These are phyloP conservation scores for Silvanus unidentatus DNA, from an alignment of 2,888 invertebrate species.

Conservation along the genomic window DNA sequence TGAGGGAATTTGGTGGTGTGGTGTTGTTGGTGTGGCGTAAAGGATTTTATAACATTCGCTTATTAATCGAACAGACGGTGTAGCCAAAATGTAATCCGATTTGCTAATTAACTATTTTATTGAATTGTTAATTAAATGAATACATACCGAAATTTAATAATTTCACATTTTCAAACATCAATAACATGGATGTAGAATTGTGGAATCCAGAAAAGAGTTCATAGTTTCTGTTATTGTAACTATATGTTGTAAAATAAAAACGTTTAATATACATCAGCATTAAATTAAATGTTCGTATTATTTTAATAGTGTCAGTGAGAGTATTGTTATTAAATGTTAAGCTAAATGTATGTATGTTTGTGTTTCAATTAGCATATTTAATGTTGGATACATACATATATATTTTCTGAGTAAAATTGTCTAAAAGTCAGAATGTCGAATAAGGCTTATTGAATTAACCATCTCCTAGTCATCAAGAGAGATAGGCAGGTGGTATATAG, in stretches of 20 bases:
- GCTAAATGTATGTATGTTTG: slow-evolving; percentile 16
- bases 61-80: slow-evolving; percentile 6
- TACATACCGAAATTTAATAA: slow-evolving; percentile 1
- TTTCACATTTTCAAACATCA: not conserved
- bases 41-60: slow-evolving; percentile 6
- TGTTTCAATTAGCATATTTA: slow-evolving; percentile 29
- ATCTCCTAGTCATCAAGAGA: too few species aligned
- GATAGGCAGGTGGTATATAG: too few species aligned
- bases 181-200: too few species aligned
- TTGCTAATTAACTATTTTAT: slow-evolving; percentile 8
- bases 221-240: too few species aligned
- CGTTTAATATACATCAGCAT: too few species aligned
- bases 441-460: slow-evolving; percentile 33
- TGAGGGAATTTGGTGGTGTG: too few species aligned
- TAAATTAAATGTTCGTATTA: too few species aligned
- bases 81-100: slow-evolving; percentile 7
- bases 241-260: too few species aligned
- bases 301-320: too few species aligned
- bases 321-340: too few species aligned
- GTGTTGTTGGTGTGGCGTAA: not conserved
- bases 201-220: too few species aligned
- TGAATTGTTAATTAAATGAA: slow-evolving; percentile 7
- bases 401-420: slow-evolving; percentile 23
- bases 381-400: slow-evolving; percentile 19
- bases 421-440: slow-evolving; percentile 32